Evolutionary conservation across 1,140 invertebrate genomes (phyloP), one percentile per base, ranked within the genome.

Genomic region (Zaprionus davidi): DNA sequence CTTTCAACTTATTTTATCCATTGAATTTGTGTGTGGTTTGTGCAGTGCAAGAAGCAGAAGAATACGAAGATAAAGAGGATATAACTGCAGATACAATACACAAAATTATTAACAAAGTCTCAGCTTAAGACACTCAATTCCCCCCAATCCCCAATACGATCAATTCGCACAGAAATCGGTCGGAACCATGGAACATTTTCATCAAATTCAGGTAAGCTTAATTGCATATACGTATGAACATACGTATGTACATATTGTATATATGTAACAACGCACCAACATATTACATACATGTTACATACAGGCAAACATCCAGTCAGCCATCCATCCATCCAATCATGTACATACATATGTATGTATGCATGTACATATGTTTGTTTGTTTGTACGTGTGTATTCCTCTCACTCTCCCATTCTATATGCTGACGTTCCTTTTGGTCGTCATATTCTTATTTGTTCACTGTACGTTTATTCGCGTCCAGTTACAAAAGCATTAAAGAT

Each of bases 181-280:
- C 57, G 53, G 58, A 74, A 80, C 44, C 76, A 92, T 92, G 91
- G 91, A 92, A 77, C 91, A 92, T 77, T 92, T 92, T 90, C 91
- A 92, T 91, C 91, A 92, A 82, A 92, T 92, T 81, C 91, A 92
- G 91, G 91, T 92, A 88, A 92, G 91, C 83, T 90, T 71, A 71
- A 76, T 46, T 59, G 34, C 58, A 49, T 81, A 58, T 46, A 79
- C 24, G 24, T 24, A 24, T 24, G 4, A 24, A 24, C 49, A 68
- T 11, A 53, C 51, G 44, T 11, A 71, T 51, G n/a, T 34, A 59
- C 26, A 59, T 24, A 28, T 36, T 34, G n/a, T 34, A 62, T 12
- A 55, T 44, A 31, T 65, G 68, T 55, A 64, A 41, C 13, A 24
- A 53, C 41, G 49, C 56, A 49, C 78, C 34, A 38, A 77, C 38